Base-by-base conservation (phyloP, 1,140 invertebrate species). In the Scylla paramamosain region DNA sequence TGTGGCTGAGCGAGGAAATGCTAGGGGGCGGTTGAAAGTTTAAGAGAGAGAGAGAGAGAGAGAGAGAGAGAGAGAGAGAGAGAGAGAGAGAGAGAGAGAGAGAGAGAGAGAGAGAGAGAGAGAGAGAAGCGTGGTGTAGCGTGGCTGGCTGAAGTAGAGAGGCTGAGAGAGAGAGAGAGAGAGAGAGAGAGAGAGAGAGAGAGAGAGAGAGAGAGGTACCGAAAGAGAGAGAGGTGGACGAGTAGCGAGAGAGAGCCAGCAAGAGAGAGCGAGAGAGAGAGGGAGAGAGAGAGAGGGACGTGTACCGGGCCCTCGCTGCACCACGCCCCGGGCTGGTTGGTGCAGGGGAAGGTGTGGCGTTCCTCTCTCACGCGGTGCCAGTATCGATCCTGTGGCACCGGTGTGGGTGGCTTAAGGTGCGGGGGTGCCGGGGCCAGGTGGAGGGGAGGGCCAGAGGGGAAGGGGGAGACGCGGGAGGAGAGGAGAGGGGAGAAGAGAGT, bases 121-220 rank as follows among this genome's bases (percentile, higher is more conserved):
- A 77, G n/a, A 77, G 10, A n/a, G 25, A 77, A 83, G 77, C 20
- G 28, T 25, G 1, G 28, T 25, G 77, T n/a, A 83, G 77, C 7
- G 77, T 25, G 28, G 1, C 1, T n/a, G 77, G 77, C 12, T 16
- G 52, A 59, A 59, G 52, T 1, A 4, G 52, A 59, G 52, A 59
- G 52, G 10, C 2, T 4, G 52, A 77, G 67, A 77, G 20, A 77
- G 67, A 77, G 20, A 77, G 67, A 77, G 20, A 77, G 67, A 77
- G 67, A 77, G 67, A 77, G 67, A 77, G 67, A 77, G 67, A 77
- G 67, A 77, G n/a, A 77, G 67, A 77, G n/a, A 77, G 67, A 77
- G n/a, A 77, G 67, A n/a, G 67, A 77, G 67, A 77, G 67, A 77
- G 67, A 77, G 67, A 59, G 90, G 0, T 29, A 52, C 12, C n/a